Conservation (phyloP, 2,113 vertebrate genomes). For the Sebastes fasciatus region DNA sequence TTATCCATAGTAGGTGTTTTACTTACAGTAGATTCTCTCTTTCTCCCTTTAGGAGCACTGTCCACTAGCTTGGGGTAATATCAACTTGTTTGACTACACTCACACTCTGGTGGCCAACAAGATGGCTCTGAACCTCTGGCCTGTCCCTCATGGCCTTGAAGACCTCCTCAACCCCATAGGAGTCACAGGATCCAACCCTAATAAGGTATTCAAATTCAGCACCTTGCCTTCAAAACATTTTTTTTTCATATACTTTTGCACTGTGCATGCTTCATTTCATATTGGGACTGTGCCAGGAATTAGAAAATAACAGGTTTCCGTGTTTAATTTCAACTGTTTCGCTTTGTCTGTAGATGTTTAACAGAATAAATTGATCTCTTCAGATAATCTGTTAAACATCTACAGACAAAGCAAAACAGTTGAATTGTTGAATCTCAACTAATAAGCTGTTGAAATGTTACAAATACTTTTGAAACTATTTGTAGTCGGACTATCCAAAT, state of each 20-base stretch:
- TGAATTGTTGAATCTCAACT: too few species aligned
- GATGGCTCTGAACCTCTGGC: slow-evolving; percentile 99
- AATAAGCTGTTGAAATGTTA: too few species aligned
- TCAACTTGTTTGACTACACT: slow-evolving; percentile 98
- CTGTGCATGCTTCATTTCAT: background rate
- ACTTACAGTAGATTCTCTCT: background rate
- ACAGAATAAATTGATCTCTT: too few species aligned
- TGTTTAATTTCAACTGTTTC: background rate
- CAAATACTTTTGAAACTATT: too few species aligned
- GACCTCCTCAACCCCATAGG: slow-evolving; percentile 97
- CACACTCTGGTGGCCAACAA: slow-evolving; percentile 97
- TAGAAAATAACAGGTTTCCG: background rate
- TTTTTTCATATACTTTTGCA: background rate
- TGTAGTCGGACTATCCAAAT: too few species aligned
- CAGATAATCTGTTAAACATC: too few species aligned
- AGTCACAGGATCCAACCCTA: slow-evolving; percentile 97
- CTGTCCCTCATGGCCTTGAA: slow-evolving; percentile 97
- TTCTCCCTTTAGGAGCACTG: slow-evolving; percentile 80
- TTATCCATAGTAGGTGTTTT: too few species aligned
- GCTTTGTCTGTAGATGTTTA: too few species aligned
- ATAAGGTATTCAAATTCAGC: slow-evolving; percentile 86
- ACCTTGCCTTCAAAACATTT: background rate
- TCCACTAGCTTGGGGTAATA: slow-evolving; percentile 97
- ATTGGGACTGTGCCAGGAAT: too few species aligned
- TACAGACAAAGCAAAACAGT: too few species aligned